Evolutionary conservation across 1,140 invertebrate genomes (phyloP).

Genomic region (Drosophila lacteicornis): DNA sequence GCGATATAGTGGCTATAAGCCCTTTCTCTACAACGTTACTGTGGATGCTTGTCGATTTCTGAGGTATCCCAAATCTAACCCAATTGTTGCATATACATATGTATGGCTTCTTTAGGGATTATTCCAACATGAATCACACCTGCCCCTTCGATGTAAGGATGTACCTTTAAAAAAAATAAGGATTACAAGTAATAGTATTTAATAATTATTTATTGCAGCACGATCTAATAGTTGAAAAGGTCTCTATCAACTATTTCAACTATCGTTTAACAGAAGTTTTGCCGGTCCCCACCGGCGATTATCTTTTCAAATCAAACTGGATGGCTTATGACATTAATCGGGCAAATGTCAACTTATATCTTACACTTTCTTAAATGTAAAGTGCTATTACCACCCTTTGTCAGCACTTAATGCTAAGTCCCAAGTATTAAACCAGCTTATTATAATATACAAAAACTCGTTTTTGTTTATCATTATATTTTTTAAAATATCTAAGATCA

Average conservation of each 20-base stretch:
- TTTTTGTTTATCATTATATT: too few relatives aligned
- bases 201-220: conserved; percentile 1
- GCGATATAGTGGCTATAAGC: conserved; percentile 11
- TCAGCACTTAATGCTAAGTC: too few relatives aligned
- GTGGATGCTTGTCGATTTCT: conserved; percentile 23
- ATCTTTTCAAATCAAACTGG: conserved; percentile 14
- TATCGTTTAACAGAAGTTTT: neutral
- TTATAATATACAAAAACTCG: too few relatives aligned
- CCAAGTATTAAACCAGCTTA: too few relatives aligned
- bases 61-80: conserved; percentile 4
- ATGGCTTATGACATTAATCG: conserved; percentile 1
- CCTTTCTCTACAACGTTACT: conserved; percentile 32
- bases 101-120: neutral
- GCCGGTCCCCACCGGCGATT: neutral
- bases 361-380: neutral
- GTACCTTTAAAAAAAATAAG: too few relatives aligned
- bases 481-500: conserved; percentile 68
- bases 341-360: neutral
- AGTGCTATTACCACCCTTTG: too few relatives aligned
- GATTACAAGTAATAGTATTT: too few relatives aligned
- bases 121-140: conserved; percentile 12
- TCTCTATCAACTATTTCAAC: neutral
- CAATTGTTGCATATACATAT: neutral
- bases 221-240: conserved; percentile 1
- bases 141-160: conserved; percentile 15